A percentile compares a stretch with the other conserved stretches of the same genome.
Evolutionary conservation across 2,888 invertebrate species (phyloP).

Genomic region (Trachelus troglodyta): DNA sequence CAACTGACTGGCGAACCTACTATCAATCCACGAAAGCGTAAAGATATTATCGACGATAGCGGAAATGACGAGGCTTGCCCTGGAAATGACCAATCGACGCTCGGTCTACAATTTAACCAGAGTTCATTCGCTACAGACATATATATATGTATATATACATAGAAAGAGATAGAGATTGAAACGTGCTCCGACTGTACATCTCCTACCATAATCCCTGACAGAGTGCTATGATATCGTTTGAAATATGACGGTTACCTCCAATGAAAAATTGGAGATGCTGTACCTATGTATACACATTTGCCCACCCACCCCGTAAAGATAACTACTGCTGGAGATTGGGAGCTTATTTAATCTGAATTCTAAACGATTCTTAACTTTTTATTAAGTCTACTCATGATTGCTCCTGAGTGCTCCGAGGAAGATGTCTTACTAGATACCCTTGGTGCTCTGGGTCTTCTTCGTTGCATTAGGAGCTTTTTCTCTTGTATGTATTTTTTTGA

Average conservation of each 20-base stretch:
- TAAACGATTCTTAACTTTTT: background rate
- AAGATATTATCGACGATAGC: slow-evolving; percentile 16
- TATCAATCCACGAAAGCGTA: background rate
- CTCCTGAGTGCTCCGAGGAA: background rate
- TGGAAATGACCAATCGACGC: slow-evolving; percentile 42
- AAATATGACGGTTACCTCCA: background rate
- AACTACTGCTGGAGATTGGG: background rate
- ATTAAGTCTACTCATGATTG: background rate
- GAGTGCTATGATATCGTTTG: background rate
- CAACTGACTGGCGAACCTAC: slow-evolving; percentile 28
- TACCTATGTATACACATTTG: background rate
- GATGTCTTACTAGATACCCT: background rate
- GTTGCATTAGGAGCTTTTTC: background rate
- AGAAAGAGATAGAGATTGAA: background rate
- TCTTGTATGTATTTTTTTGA: background rate
- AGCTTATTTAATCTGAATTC: background rate
- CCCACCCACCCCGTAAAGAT: background rate
- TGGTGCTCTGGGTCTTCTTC: background rate
- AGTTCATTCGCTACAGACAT: background rate
- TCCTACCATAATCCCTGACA: background rate
- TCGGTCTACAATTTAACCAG: background rate
- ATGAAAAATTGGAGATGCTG: background rate
- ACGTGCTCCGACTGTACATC: background rate
- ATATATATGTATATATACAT: too few relatives aligned
- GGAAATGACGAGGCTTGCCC: slow-evolving; percentile 37